Evolutionary conservation across 2,888 invertebrate species (phyloP), one percentile per base, ranked within the genome.

Genomic region (Hoplodrina blanda): DNA sequence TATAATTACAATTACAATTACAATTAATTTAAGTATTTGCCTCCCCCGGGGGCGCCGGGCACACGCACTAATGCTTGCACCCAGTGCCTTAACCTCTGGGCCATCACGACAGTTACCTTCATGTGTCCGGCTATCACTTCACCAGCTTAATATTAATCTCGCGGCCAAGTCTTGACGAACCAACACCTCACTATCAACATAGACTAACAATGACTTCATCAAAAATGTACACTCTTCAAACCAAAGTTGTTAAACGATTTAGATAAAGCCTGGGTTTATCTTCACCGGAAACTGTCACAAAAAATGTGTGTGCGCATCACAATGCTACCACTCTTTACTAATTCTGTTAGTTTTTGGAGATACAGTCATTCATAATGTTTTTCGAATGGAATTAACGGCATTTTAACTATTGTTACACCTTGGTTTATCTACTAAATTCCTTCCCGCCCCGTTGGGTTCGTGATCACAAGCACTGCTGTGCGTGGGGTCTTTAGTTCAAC

Each of bases 231-330:
- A 75, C 73, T 71, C 54, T 55, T 50, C 69, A 62, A 82, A 62
- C 57, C 59, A 60, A 49, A 73, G 68, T 76, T 76, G 79, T 82
- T 59, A 76, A 83, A 71, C 81, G 61, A 78, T 82, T 83, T 30
- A 80, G 82, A 80, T 82, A 83, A 80, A 54, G 60, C 46, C 19
- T 56, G 33, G 4, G 4, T 63, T 76, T 80, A 83, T 82, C 82
- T 78, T 10, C 4, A 60, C 62, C 70, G 84, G 80, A 80, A 78
- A 67, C 73, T 73, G 46, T 67, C 61, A 56, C 56, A 72, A 77
- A 71, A 69, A 67, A 57, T 73, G 62, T 79, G 68, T 76, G 61
- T 74, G 50, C 17, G 50, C 19, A 37, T 57, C 54, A 70, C 55
- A 60, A 37, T 66, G 84, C 83, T 83, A 82, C 83, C 55, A 17